phyloP scores from a whole-genome alignment of 1,140 invertebrate genomes.

The Cardiocondyla obscurior region DNA sequence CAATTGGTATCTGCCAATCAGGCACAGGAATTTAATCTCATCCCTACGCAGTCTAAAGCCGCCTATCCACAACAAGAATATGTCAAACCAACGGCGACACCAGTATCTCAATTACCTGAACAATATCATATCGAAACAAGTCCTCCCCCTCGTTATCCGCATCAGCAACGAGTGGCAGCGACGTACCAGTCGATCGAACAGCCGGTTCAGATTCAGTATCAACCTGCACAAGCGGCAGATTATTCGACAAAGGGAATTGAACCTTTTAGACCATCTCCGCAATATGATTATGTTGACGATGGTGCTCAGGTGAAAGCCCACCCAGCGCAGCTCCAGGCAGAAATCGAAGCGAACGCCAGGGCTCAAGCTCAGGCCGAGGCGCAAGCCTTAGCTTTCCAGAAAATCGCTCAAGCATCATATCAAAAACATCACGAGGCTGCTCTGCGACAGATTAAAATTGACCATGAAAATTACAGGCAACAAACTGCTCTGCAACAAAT shows the following conservation, averaged over 20 bases:
- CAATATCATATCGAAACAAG: constrained; percentile 83
- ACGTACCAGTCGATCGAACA: constrained; percentile 70
- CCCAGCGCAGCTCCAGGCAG: constrained; percentile 56
- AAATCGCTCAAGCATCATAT: constrained; percentile 78
- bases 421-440: constrained; percentile 78
- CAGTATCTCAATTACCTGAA: constrained; percentile 67
- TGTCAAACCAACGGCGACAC: constrained; percentile 68
- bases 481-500: constrained; percentile 81
- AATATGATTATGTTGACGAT: constrained; percentile 77
- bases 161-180: constrained; percentile 51
- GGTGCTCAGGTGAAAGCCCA: constrained; percentile 60
- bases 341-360: constrained; percentile 74
- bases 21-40: constrained; percentile 79
- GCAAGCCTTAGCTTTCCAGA: constrained; percentile 80
- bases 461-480: constrained; percentile 76
- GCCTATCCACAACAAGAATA: constrained; percentile 67
- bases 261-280: constrained; percentile 67
- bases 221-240: constrained; percentile 37
- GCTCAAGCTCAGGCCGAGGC: constrained; percentile 79
- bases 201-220: constrained; percentile 66
- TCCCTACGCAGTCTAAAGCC: constrained; percentile 67
- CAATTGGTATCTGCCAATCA: constrained; percentile 80
- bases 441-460: constrained; percentile 78
- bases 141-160: constrained; percentile 72
- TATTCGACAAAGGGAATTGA: neutral